phyloP scores from a whole-genome alignment of 1,140 invertebrate species.

The Drosophila pseudoananassae region DNA sequence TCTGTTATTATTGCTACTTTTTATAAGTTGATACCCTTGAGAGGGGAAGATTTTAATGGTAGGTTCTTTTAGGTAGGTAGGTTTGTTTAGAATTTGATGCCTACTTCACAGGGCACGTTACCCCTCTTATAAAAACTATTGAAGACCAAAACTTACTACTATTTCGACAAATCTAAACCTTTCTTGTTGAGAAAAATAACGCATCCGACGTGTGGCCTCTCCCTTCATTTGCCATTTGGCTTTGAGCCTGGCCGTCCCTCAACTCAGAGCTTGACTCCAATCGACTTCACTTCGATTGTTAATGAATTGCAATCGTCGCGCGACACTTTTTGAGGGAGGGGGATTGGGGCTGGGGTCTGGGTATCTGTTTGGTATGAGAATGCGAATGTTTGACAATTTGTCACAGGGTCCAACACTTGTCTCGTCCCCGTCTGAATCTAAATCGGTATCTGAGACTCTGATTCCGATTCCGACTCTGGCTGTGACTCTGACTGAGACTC shows the following conservation, averaged over 20 bases:
- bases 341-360: neutral
- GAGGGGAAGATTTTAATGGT: neutral
- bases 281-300: constrained; percentile 41
- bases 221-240: constrained; percentile 43
- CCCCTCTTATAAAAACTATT: neutral
- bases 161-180: neutral
- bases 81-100: no score
- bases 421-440: constrained; percentile 44
- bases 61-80: neutral
- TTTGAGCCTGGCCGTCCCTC: constrained; percentile 70
- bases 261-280: constrained; percentile 35
- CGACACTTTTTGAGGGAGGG: constrained; percentile 38
- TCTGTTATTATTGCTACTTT: constrained; percentile 11
- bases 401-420: constrained; percentile 63
- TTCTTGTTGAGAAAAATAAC: constrained; percentile 25
- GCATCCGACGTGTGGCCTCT: constrained; percentile 70
- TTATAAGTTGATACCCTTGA: constrained; percentile 31
- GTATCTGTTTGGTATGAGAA: constrained; percentile 19
- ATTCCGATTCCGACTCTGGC: neutral
- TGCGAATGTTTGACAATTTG: constrained; percentile 77
- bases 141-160: neutral
- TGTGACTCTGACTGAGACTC: constrained; percentile 5
- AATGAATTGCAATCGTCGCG: constrained; percentile 68
- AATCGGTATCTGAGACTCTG: constrained; percentile 9
- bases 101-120: no score